Evolutionary conservation across 1,140 invertebrate species (phyloP), one percentile per base, ranked within the genome.

Genomic region (Orchesella cincta): DNA sequence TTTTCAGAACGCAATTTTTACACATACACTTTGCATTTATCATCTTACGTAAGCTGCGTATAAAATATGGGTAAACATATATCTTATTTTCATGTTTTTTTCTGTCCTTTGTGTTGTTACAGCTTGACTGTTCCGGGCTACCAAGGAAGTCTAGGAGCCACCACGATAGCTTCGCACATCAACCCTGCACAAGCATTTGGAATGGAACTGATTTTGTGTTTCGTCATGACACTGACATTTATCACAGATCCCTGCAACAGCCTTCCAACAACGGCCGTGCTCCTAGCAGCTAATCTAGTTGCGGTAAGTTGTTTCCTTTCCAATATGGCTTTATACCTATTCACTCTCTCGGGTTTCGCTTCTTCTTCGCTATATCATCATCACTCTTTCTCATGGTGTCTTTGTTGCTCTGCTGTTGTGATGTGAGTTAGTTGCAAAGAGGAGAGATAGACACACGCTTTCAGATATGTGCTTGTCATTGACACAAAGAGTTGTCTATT

Each of bases 121-220:
- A 85, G 84, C 28, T 81, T 85, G 28, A 83, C 84, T 1, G 80
- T 83, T 34, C 79, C 83, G 67, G 84, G 84, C 0, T 83, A 83
- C 75, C 83, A 84, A 74, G 84, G 83, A 34, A 83, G 77, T 71
- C 67, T 85, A 23, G 85, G 84, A 23, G 81, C 83, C 14, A 83
- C 82, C 0, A 73, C 79, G n/a, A 81, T 83, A 14, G 82, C 84
- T 46, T 75, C 83, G 1, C 76, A 81, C 31, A 81, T 76, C 54
- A 80, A 29, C 26, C 81, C 67, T 3, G 80, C 82, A 71, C 87
- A 88, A 81, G 87, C 84, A 0, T 86, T 88, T 80, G 85, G 84
- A 0, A 81, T 88, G 23, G 88, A 89, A 81, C 79, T 88, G 26
- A 82, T 88, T 36, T 84, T 88, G 28, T 88, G 86, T 16, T 88